Base-by-base conservation (phyloP, 2,888 invertebrate genomes). In the Sipha maydis region DNA sequence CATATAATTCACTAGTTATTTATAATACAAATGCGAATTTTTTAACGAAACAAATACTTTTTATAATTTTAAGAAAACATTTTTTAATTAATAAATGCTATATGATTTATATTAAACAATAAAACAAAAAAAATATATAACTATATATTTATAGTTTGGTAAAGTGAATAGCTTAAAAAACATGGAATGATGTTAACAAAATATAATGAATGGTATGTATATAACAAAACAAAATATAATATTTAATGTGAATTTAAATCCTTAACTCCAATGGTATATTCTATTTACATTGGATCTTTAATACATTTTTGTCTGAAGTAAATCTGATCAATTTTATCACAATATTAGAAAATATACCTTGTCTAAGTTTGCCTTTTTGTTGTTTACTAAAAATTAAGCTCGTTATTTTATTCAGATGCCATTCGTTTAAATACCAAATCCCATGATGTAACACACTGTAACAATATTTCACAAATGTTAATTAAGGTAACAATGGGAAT, bases 311-410 rank as follows among this genome's bases (percentile, higher is more conserved):
- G 25, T 88, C 19, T 38, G 61, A 21, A 31, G 25, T 54, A 54
- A 61, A 75, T 61, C 75, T 19, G 31, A 82, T 88, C 31, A 67
- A 88, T 67, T 71, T 80, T 88, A 88, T 88, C 80, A 88, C 76
- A 88, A 75, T 76, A 75, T 76, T 67, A 88, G 75, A 88, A 76
- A 82, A 88, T 82, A 82, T 88, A 88, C 80, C 88, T 88, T 88
- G 88, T 82, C 56, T 75, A 88, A 61, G 61, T 86, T 86, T 88
- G 61, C 14, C 14, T 73, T 61, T 78, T 79, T 54, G 28, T 78
- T 69, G 78, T 79, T 79, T 80, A 31, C 54, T 73, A 79, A 61
- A 80, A 1, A 56, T 48, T 82, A 82, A 88, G 82, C 82, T 88
- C 82, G 19, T 25, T 61, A 34, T 67, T 76, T 82, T 76, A 88